A percentile compares a stretch with the other conserved stretches of the same genome.
phyloP scores from a whole-genome alignment of 2,113 vertebrate species.

The Sprattus sprattus region DNA sequence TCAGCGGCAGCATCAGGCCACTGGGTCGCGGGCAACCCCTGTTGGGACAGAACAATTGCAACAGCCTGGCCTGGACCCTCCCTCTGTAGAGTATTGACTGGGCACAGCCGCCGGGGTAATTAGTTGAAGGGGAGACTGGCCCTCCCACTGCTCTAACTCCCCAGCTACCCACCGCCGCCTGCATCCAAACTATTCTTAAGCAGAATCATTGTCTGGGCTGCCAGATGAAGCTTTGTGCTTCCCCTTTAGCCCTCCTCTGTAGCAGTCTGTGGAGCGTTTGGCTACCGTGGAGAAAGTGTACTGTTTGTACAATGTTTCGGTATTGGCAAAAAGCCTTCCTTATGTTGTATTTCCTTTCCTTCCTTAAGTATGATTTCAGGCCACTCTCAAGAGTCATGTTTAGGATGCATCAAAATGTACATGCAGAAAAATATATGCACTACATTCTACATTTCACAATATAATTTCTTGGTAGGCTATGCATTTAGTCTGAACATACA shows the following conservation, averaged over 20 bases:
- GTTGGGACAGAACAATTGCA: slow-evolving; percentile 42
- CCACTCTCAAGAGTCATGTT: not conserved
- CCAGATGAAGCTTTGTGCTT: slow-evolving; percentile 1
- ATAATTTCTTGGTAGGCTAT: not conserved
- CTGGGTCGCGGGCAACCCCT: slow-evolving; percentile 33
- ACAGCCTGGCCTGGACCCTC: slow-evolving; percentile 31
- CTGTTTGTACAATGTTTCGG: slow-evolving; percentile 14
- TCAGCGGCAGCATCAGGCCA: slow-evolving; percentile 25
- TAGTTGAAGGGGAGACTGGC: slow-evolving; percentile 29
- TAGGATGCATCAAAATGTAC: not conserved
- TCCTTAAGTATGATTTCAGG: not conserved
- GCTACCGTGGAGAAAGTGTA: slow-evolving; percentile 15
- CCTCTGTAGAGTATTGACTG: slow-evolving; percentile 29
- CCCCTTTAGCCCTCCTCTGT: not conserved
- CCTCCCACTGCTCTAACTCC: not conserved
- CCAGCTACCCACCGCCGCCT: not conserved
- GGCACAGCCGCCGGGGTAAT: slow-evolving; percentile 34
- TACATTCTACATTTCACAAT: not conserved
- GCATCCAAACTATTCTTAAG: slow-evolving; percentile 1
- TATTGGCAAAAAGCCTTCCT: no score
- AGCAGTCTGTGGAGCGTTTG: not conserved
- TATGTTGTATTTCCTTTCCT: not conserved
- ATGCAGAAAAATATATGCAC: not conserved
- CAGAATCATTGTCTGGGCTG: slow-evolving; percentile 11
- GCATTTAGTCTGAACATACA: not conserved